A percentile compares a stretch with the other conserved stretches of the same genome.
phyloP scores from a whole-genome alignment of 2,797 vertebrate genomes.

The Champsocephalus gunnari region DNA sequence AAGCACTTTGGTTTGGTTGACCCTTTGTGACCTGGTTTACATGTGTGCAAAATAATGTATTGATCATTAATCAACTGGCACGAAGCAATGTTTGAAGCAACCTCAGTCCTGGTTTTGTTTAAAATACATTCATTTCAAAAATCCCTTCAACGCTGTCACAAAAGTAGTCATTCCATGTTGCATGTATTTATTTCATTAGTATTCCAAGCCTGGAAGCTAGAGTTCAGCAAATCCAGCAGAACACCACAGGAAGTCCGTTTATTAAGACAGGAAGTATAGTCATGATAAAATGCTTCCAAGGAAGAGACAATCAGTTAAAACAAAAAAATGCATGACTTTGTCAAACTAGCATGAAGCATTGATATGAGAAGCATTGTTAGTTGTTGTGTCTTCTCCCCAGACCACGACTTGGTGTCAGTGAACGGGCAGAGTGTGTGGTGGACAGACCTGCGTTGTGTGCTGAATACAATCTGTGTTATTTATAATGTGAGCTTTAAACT shows the following conservation, averaged over 20 bases:
- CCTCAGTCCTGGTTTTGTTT: too few relatives aligned
- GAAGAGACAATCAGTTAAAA: constrained; percentile 7
- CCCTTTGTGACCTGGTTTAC: too few relatives aligned
- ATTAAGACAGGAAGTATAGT: constrained; percentile 60
- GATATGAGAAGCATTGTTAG: not conserved
- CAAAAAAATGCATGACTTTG: not conserved
- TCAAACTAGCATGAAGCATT: not conserved
- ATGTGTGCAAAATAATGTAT: too few relatives aligned
- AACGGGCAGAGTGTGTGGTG: not conserved
- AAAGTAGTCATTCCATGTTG: too few relatives aligned
- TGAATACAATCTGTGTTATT: not conserved
- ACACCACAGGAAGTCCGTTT: constrained; percentile 67
- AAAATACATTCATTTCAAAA: too few relatives aligned
- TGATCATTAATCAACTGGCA: too few relatives aligned
- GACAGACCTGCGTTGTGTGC: not conserved
- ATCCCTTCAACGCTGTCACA: too few relatives aligned
- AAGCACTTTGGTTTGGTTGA: too few relatives aligned
- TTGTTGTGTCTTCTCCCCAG: not conserved
- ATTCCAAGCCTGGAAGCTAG: too few relatives aligned
- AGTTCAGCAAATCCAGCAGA: too few relatives aligned
- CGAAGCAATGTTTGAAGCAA: too few relatives aligned
- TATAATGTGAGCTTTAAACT: not conserved
- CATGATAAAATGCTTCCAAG: constrained; percentile 48
- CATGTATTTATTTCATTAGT: too few relatives aligned
- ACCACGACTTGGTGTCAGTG: not conserved